Evolutionary conservation across 2,888 invertebrate genomes (phyloP).

Genomic region (Brenthis hecate): DNA sequence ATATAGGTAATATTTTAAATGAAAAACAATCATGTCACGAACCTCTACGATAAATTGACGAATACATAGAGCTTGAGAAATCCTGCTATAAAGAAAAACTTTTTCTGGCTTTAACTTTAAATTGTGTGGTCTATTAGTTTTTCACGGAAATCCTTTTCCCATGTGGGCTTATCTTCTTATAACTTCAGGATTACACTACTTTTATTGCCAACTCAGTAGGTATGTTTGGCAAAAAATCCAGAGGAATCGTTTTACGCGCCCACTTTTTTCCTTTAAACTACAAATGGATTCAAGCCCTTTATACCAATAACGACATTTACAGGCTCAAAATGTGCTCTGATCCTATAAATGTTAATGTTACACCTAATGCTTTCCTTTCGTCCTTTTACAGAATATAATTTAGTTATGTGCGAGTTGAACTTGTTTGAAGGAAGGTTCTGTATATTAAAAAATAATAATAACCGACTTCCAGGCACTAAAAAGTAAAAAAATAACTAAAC

Average conservation of each 20-base stretch:
- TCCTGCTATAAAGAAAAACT: slow-evolving; percentile 4
- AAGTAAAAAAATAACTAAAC: no score
- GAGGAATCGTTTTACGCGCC: slow-evolving; percentile 6
- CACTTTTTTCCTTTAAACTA: slow-evolving; percentile 12
- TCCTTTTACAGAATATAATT: no score
- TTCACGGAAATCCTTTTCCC: slow-evolving; percentile 10
- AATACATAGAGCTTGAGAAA: no score
- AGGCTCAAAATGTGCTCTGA: background rate
- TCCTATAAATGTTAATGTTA: background rate
- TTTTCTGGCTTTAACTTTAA: slow-evolving; percentile 5
- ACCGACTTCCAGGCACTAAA: no score
- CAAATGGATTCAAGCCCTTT: background rate
- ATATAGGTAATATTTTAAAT: no score
- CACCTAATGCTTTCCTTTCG: background rate
- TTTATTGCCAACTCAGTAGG: slow-evolving; percentile 10
- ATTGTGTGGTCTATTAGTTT: slow-evolving; percentile 3
- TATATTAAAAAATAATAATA: no score
- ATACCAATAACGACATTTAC: slow-evolving; percentile 11
- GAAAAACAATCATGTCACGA: background rate
- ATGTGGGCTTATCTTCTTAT: slow-evolving; percentile 15
- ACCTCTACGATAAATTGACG: background rate
- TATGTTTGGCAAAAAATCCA: slow-evolving; percentile 4
- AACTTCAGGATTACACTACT: slow-evolving; percentile 18
- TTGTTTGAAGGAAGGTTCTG: no score
- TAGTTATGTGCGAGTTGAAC: background rate